Evolutionary conservation across 2,797 vertebrate genomes (phyloP).

Genomic region (Megaceryle alcyon): DNA sequence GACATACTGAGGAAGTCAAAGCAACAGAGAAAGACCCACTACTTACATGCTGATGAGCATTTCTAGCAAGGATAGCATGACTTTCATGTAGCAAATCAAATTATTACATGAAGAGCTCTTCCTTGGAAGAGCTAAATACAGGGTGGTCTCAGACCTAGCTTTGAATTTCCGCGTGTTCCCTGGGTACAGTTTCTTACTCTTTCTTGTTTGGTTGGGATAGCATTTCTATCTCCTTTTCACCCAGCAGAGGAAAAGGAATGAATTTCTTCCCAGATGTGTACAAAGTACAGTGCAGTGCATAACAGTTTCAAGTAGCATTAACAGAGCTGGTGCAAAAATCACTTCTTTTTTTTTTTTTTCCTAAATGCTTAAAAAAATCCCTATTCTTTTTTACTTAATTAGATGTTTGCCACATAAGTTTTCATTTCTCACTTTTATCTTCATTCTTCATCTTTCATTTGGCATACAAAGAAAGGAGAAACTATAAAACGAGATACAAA

Average conservation of each 20-base stretch:
- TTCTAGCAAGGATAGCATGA: neutral
- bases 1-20: neutral
- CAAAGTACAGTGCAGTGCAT: neutral
- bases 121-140: neutral
- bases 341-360: neutral
- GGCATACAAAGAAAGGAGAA: neutral
- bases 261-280: neutral
- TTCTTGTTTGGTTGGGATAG: neutral
- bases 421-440: constrained; percentile 14
- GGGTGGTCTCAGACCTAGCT: neutral
- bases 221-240: neutral
- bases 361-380: neutral
- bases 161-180: neutral
- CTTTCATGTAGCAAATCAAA: neutral
- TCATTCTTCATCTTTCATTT: constrained; percentile 28
- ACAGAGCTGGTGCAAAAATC: neutral
- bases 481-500: neutral
- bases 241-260: neutral
- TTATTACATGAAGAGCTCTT: neutral
- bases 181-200: neutral
- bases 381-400: neutral
- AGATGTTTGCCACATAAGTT: neutral
- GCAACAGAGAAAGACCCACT: neutral
- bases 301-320: neutral
- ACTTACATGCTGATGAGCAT: neutral